A percentile compares a stretch with the other conserved stretches of the same genome.
These are phyloP conservation scores for Tyto alba DNA, from an alignment of 2,113 vertebrate genomes.

Conservation along the genomic window DNA sequence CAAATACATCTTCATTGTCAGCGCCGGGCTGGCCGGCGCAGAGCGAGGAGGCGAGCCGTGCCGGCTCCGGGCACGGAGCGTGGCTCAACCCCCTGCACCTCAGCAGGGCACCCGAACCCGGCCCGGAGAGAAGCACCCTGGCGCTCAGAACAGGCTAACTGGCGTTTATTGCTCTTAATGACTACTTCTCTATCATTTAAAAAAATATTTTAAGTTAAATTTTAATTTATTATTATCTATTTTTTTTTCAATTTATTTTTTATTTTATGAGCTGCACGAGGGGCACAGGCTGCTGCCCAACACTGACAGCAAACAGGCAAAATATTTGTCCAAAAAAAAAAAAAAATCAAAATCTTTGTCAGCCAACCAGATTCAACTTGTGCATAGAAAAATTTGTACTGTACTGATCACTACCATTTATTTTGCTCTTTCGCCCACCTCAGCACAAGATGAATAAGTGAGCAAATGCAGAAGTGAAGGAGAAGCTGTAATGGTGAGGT, in stretches of 20 bases:
- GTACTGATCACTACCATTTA: not conserved
- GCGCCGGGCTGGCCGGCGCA: too few species aligned
- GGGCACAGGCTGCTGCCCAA: not conserved
- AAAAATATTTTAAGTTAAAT: too few species aligned
- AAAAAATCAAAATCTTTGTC: not conserved
- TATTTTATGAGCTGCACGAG: too few species aligned
- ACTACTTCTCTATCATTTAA: not conserved
- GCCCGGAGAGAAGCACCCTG: rapidly evolving
- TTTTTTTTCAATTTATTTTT: too few species aligned
- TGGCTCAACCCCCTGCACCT: not conserved
- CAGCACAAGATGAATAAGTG: not conserved
- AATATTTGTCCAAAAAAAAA: not conserved
- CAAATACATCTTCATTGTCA: too few species aligned
- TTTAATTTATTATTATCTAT: too few species aligned
- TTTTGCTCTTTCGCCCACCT: too few species aligned
- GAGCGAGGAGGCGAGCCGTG: not conserved
- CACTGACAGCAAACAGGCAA: rapidly evolving
- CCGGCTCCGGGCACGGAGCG: rapidly evolving
- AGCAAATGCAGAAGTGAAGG: not conserved
- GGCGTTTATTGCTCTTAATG: too few species aligned
- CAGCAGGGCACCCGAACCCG: not conserved
- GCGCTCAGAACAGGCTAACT: rapidly evolving
- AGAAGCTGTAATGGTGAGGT: rapidly evolving
- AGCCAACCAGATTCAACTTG: too few species aligned
- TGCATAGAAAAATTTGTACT: rapidly evolving